Evolutionary conservation across 2,888 invertebrate species (phyloP).

Genomic region (Gibbula magus): DNA sequence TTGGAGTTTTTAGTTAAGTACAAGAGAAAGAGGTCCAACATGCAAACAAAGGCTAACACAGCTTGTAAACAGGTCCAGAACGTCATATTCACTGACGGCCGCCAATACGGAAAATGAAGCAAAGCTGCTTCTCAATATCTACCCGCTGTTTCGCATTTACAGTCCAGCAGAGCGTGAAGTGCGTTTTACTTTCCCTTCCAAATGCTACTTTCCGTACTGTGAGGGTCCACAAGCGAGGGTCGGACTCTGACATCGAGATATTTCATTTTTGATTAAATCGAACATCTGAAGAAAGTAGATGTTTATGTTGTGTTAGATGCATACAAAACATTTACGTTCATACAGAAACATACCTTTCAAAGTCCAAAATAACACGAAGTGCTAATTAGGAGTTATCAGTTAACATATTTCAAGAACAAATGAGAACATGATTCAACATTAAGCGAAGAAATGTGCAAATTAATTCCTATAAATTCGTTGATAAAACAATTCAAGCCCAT

Average conservation of each 20-base stretch:
- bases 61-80: neutral
- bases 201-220: neutral
- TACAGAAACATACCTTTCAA: too few relatives aligned
- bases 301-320: too few relatives aligned
- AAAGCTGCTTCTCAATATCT: neutral
- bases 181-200: conserved; percentile 10
- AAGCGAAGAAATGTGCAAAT: too few relatives aligned
- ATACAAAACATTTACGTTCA: too few relatives aligned
- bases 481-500: neutral
- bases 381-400: too few relatives aligned
- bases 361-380: too few relatives aligned
- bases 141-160: conserved; percentile 13
- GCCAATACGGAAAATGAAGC: neutral
- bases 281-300: too few relatives aligned
- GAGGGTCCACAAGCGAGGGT: neutral
- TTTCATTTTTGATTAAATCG: too few relatives aligned
- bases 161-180: conserved; percentile 10
- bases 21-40: neutral
- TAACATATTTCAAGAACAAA: too few relatives aligned
- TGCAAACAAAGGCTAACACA: neutral
- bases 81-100: neutral
- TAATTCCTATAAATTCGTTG: too few relatives aligned
- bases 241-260: neutral
- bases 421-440: too few relatives aligned
- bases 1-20: neutral